Conservation (phyloP, 2,797 vertebrate genomes). For the Falco columbarius region DNA sequence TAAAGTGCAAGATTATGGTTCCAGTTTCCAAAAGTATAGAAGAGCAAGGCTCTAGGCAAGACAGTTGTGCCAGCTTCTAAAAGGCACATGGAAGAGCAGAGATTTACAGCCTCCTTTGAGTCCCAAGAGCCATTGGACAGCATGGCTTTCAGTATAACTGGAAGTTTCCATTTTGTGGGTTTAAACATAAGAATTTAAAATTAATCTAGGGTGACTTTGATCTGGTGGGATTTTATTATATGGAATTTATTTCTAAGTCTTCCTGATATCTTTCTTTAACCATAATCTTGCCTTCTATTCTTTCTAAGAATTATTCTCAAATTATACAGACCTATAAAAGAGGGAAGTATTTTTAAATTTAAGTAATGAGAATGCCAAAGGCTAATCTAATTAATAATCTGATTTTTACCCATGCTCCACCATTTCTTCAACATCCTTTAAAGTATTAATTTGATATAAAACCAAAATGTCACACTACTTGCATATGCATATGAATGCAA, state of each 20-base stretch:
- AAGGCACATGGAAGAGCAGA: background rate
- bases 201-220: background rate
- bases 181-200: background rate
- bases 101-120: background rate
- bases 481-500: background rate
- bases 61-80: background rate
- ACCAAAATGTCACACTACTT: background rate
- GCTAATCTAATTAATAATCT: background rate
- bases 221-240: background rate
- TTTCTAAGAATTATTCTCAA: background rate
- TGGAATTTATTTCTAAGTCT: background rate
- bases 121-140: background rate
- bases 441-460: conserved; percentile 16
- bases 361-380: background rate
- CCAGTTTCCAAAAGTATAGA: background rate
- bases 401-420: background rate
- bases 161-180: conserved; percentile 13
- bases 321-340: background rate
- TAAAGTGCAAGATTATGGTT: background rate
- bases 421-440: background rate
- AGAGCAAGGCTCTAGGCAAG: background rate
- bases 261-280: background rate
- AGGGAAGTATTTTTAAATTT: background rate
- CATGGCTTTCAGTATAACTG: background rate
- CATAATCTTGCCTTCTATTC: background rate